A percentile compares a stretch with the other conserved stretches of the same genome.
Evolutionary conservation across 2,797 vertebrate species (phyloP).

Genomic region (Trematomus bernacchii): DNA sequence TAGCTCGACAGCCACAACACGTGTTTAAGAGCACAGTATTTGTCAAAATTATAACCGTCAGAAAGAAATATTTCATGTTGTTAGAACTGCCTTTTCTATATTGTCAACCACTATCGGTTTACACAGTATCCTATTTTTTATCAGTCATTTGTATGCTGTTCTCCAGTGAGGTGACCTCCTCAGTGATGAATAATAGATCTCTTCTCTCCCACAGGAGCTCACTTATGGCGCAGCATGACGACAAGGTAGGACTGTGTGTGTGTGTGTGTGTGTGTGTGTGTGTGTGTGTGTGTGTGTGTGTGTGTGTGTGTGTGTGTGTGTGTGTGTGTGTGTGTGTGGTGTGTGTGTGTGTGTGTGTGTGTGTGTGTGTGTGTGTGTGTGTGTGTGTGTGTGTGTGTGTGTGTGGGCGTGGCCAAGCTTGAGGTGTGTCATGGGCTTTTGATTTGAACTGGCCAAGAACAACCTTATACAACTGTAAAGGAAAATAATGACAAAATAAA

Average conservation of each 20-base stretch:
- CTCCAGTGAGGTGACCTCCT: not conserved
- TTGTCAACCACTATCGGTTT: not conserved
- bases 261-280: not conserved
- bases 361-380: too few species aligned
- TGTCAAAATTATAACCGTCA: not conserved
- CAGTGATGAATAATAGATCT: constrained; percentile 33
- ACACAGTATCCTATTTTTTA: not conserved
- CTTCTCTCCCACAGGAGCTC: constrained; percentile 83
- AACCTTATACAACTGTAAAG: too few species aligned
- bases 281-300: too few species aligned
- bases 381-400: too few species aligned
- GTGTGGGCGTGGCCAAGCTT: not conserved
- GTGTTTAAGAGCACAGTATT: not conserved
- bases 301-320: too few species aligned
- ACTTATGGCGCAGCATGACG: constrained; percentile 89
- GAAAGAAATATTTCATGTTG: not conserved
- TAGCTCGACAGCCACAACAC: too few species aligned
- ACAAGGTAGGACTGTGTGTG: constrained; percentile 86
- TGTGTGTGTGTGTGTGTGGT: too few species aligned
- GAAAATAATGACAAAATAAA: too few species aligned
- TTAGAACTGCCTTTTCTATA: not conserved
- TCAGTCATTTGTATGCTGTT: not conserved
- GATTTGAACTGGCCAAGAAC: too few species aligned
- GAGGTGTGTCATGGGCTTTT: too few species aligned
- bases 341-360: too few species aligned